phyloP scores from a whole-genome alignment of 2,888 invertebrate species.

The Hirtodrosophila cameraria region DNA sequence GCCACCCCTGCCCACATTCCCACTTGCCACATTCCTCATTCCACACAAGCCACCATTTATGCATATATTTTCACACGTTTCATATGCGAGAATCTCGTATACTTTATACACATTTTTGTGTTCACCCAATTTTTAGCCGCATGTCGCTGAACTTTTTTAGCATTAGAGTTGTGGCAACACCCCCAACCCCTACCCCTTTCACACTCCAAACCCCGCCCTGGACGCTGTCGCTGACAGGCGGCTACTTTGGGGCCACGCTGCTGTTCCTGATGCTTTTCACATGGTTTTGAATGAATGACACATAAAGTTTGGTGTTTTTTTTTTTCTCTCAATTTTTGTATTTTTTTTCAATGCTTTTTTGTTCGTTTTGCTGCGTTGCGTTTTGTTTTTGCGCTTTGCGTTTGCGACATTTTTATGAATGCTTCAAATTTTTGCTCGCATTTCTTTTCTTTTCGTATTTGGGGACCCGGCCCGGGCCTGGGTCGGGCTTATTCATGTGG shows the following conservation, averaged over 20 bases:
- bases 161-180: constrained; percentile 32
- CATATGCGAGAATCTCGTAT: constrained; percentile 29
- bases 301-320: constrained; percentile 66
- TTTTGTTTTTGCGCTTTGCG: constrained; percentile 70
- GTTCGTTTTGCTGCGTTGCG: constrained; percentile 34
- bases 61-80: constrained; percentile 58
- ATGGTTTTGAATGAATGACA: constrained; percentile 77
- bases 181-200: background rate
- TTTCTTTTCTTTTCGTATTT: constrained; percentile 43
- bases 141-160: constrained; percentile 71
- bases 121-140: constrained; percentile 66
- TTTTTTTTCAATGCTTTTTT: constrained; percentile 1
- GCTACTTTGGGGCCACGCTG: constrained; percentile 67
- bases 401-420: constrained; percentile 78
- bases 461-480: constrained; percentile 3
- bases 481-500: constrained; percentile 70
- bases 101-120: constrained; percentile 38
- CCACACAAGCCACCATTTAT: constrained; percentile 31
- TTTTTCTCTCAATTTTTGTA: constrained; percentile 22
- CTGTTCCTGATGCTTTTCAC: constrained; percentile 72
- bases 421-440: constrained; percentile 70
- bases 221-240: constrained; percentile 58
- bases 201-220: constrained; percentile 3
- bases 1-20: background rate
- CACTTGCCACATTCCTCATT: background rate